Base-by-base conservation (phyloP, 2,113 vertebrate species). In the Perognathus longimembris region DNA sequence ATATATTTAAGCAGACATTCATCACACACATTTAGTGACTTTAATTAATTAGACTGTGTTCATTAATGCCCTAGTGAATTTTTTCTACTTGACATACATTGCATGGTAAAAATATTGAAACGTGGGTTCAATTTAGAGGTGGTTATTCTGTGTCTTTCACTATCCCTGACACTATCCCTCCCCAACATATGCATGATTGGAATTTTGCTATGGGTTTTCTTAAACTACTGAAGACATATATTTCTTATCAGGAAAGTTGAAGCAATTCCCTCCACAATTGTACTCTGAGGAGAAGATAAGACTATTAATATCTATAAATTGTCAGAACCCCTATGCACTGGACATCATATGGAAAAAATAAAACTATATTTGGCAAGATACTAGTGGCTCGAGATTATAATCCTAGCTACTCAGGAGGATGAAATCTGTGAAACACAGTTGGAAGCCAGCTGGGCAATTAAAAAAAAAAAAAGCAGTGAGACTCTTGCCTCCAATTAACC, bases 21-120 rank as follows among this genome's bases (percentile, higher is more conserved):
- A 57, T 21, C 36, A 78, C 79, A 77, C 22, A 42, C 15, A 80
- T 83, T 70, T 90, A 40, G 45, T 85, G 63, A 85, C 88, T 93
- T 93, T 87, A 85, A 95, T 89, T 92, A 81, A 73, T 91, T 94
- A 88, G 50, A 66, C 54, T 75, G 14, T 45, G 20, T 82, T 95
- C 71, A 61, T 93, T 91, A 94, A 85, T 42, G 76, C 22, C 70
- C 69, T 4, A 7, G 38, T 88, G 59, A 85, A 28, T 93, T 91
- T 64, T 75, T 42, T 82, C 64, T 88, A 73, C 12, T 77, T 70
- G 32, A 82, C n/a, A 88, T 54, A 84, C 95, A 87, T 74, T 83
- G 4, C 26, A 71, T 32, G n/a, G n/a, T 75, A 74, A 92, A 92
- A 80, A 50, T 77, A 78, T 79, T 78, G 61, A 83, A 86, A 70